These are phyloP conservation scores for Carcharodon carcharias DNA, from an alignment of 2,797 vertebrate species.

Conservation along the genomic window DNA sequence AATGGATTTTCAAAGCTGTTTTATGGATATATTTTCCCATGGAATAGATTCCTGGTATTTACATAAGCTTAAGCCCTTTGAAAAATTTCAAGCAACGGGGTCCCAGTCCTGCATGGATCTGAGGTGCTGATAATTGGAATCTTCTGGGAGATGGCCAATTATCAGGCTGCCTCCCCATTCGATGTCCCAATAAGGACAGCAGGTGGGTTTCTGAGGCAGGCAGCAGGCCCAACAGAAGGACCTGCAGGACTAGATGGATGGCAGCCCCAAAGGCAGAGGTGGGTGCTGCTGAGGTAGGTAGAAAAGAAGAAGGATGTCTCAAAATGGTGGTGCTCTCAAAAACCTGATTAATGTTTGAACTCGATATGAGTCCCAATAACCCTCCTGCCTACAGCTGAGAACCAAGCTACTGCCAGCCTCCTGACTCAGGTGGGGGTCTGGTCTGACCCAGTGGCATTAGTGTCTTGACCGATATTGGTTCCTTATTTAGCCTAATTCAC, in stretches of 20 bases:
- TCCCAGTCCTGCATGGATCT: not conserved
- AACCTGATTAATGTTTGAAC: not conserved
- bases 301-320: too few species aligned
- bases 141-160: not conserved
- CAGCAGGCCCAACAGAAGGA: too few species aligned
- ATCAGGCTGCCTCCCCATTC: not conserved
- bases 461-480: too few species aligned
- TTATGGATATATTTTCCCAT: not conserved
- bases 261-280: not conserved
- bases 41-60: not conserved
- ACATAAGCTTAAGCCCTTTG: not conserved
- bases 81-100: not conserved
- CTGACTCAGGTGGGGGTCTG: too few species aligned
- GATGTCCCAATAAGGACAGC: not conserved
- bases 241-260: not conserved
- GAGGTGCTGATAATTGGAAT: not conserved
- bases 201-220: not conserved
- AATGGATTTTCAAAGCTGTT: not conserved
- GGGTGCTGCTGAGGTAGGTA: not conserved
- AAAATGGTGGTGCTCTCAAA: not conserved
- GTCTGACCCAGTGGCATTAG: too few species aligned
- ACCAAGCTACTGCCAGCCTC: too few species aligned
- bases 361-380: not conserved
- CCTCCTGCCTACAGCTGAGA: not conserved
- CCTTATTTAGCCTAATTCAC: too few species aligned